Evolutionary conservation across 2,888 invertebrate genomes (phyloP), one percentile per base, ranked within the genome.

Genomic region (Lithophane leautieri): DNA sequence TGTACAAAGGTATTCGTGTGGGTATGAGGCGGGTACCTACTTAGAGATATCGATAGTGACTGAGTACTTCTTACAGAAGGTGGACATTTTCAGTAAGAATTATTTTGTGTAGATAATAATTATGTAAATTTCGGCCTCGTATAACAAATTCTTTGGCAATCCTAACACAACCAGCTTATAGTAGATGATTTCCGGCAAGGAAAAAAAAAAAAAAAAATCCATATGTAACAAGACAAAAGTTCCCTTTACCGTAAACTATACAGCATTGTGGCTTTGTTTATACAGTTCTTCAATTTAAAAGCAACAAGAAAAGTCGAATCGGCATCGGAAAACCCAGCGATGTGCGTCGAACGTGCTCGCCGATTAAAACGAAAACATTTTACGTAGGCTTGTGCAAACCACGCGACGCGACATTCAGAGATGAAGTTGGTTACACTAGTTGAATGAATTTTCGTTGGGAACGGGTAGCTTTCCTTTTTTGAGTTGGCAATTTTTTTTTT

Each of bases 281-380:
- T 54, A 47, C 52, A 82, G 63, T 67, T 54, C 44, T 63, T 28
- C 61, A 47, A 77, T 68, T 62, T 60, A 67, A 70, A 70, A 73
- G 16, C 42, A 73, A 82, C 62, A 52, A 73, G 67, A 82, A 77
- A 66, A 69, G 47, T 70, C 44, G 44, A 77, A 67, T 76, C 58
- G 58, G 34, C 69, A 70, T 63, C 52, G 72, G 56, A 61, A 71
- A 73, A 78, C 58, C 70, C 28, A 82, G 50, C 28, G 68, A 60
- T 70, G 68, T 71, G 63, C 34, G 60, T 74, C 73, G 61, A 72
- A 79, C 69, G 68, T 73, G 67, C 61, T 52, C 70, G 66, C 54
- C 73, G 84, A 84, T 86, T 86, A 86, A 84, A 84, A 75, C 72
- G 68, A 74, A 73, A 84, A 84, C 75, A 69, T 79, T 86, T 74